Evolutionary conservation across 2,113 vertebrate genomes (phyloP).

Genomic region (Leucopsar rothschildi): DNA sequence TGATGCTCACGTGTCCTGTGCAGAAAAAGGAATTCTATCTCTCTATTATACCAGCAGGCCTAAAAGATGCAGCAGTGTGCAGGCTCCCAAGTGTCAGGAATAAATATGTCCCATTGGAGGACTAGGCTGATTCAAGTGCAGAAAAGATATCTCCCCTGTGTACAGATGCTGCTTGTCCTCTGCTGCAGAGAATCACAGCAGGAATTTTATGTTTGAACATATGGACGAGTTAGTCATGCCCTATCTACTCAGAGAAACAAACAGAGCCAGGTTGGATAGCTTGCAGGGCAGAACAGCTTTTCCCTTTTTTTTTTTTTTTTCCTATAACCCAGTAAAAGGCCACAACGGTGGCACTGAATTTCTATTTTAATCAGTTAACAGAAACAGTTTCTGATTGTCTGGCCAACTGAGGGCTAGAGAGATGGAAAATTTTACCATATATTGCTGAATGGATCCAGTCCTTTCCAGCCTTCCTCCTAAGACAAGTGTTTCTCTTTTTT

Average conservation of each 20-base stretch:
- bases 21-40: neutral
- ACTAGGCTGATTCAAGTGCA: neutral
- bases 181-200: slow-evolving; percentile 50
- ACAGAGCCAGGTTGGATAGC: slow-evolving; percentile 48
- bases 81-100: neutral
- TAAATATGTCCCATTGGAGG: neutral
- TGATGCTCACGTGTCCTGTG: neutral
- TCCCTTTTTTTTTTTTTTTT: neutral
- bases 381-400: slow-evolving; percentile 4
- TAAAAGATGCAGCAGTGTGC: neutral
- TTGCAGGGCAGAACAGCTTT: slow-evolving; percentile 38
- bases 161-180: slow-evolving; percentile 47
- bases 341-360: neutral
- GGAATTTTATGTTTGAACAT: slow-evolving; percentile 60
- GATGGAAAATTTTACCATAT: neutral
- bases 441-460: neutral
- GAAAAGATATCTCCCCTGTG: neutral
- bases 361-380: slow-evolving; percentile 33
- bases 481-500: neutral
- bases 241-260: slow-evolving; percentile 60
- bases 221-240: slow-evolving; percentile 63
- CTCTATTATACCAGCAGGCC: neutral
- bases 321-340: neutral
- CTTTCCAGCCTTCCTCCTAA: neutral
- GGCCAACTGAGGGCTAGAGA: neutral